Base-by-base conservation (phyloP, 2,888 invertebrate genomes). In the Meteorus cinctellus region DNA sequence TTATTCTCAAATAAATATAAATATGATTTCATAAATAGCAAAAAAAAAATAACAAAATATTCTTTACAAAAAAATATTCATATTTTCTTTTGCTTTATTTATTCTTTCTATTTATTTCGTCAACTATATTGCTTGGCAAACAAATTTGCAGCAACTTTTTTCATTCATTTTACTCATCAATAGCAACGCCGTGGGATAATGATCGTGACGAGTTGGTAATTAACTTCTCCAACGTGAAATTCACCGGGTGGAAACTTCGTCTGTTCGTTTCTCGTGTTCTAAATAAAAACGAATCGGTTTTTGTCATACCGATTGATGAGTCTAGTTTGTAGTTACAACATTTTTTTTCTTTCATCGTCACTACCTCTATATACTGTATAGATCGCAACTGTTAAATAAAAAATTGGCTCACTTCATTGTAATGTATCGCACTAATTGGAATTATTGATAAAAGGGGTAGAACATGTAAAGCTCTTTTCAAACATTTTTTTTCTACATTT, bases 181-280 rank as follows among this genome's bases (percentile, higher is more conserved):
- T 31, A 29, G 16, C 31, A 29, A 19, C 55, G 19, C 31, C 31
- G 3, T 12, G 2, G 31, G 31, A 62, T 62, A 68, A 68, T 68
- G 48, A 48, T 48, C 48, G 29, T 27, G 24, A 48, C n/a, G 51
- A 68, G 29, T 31, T n/a, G 27, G 48, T 68, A 51, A 68, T 68
- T 48, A 70, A 31, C 36, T 60, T 62, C 62, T 36, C 41, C 59
- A n/a, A 59, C 59, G 12, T 31, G n/a, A 70, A 70, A 70, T 59
- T 60, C 36, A 60, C 51, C 16, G n/a, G 29, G 48, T 68, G 45
- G 48, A 68, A 31, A 51, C 29, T 51, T 48, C 10, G 29, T 48
- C 48, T 6, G 4, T 29, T 27, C 51, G 67, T 68, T 48, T 66
- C 48, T n/a, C 29, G 29, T 29, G 51, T 29, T 14, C 1, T 8